phyloP scores from a whole-genome alignment of 2,888 invertebrate genomes.

The Ormyrus nitidulus region DNA sequence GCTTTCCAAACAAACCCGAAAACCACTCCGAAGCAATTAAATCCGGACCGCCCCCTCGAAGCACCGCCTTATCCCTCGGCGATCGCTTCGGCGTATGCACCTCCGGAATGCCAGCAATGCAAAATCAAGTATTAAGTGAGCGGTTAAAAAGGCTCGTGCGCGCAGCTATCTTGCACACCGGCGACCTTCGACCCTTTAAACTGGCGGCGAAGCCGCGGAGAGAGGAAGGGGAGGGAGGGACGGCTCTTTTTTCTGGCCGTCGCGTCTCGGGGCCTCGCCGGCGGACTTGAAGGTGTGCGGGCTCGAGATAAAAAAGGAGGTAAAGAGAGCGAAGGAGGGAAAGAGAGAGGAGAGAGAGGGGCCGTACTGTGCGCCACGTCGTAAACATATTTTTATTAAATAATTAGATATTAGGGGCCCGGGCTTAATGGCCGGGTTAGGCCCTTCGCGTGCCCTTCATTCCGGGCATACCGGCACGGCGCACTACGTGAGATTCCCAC shows the following conservation, averaged over 20 bases:
- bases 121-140: constrained; percentile 50
- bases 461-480: constrained; percentile 71
- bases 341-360: constrained; percentile 53
- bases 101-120: constrained; percentile 35
- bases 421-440: constrained; percentile 52
- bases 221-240: no score
- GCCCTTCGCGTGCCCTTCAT: constrained; percentile 71
- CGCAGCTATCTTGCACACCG: not conserved
- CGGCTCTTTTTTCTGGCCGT: constrained; percentile 43
- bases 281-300: not conserved
- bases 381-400: constrained; percentile 76
- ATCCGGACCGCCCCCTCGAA: not conserved
- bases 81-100: constrained; percentile 23
- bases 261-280: constrained; percentile 19
- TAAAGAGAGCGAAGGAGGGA: constrained; percentile 44
- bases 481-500: constrained; percentile 75
- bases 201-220: constrained; percentile 30
- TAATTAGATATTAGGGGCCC: constrained; percentile 72
- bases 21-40: not conserved
- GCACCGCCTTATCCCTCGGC: constrained; percentile 13
- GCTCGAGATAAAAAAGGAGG: constrained; percentile 42
- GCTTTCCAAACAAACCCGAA: not conserved
- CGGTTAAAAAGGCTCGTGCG: constrained; percentile 57
- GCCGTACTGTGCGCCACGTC: constrained; percentile 74
- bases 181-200: constrained; percentile 70